These are phyloP conservation scores for Bolborhynchus lineola DNA, from an alignment of 2,113 vertebrate genomes.

Conservation along the genomic window DNA sequence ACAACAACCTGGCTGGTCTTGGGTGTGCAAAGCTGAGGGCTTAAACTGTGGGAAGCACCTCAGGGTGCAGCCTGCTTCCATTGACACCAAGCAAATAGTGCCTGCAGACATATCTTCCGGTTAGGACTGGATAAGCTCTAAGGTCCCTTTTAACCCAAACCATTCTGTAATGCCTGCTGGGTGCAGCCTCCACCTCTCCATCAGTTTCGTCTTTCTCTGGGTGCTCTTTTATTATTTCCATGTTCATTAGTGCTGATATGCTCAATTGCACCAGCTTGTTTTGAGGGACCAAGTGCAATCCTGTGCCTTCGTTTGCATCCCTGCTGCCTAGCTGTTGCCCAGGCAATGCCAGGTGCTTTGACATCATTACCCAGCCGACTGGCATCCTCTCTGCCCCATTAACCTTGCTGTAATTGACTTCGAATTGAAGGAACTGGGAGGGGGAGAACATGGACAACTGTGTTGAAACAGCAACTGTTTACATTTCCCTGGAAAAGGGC, in stretches of 20 bases:
- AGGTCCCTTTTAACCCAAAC: not conserved
- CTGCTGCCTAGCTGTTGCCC: slow-evolving; percentile 40
- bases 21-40: not conserved
- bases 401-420: slow-evolving; percentile 45
- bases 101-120: accelerated
- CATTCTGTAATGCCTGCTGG: not conserved
- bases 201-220: slow-evolving; percentile 5
- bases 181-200: not conserved
- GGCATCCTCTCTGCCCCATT: slow-evolving; percentile 64
- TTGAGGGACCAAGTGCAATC: slow-evolving; percentile 23
- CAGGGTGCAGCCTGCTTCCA: not conserved
- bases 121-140: not conserved
- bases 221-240: slow-evolving; percentile 1
- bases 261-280: slow-evolving; percentile 45
- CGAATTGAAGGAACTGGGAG: not conserved
- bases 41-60: not conserved
- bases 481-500: not conserved
- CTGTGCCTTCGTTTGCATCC: slow-evolving; percentile 42
- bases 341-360: slow-evolving; percentile 64
- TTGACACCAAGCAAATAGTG: not conserved
- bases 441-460: not conserved
- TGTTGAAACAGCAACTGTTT: not conserved
- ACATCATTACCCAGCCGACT: slow-evolving; percentile 44
- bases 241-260: slow-evolving; percentile 23
- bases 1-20: not conserved